Percentiles rank a stretch among this genome's conserved stretches.
These are phyloP conservation scores for Pecten maximus DNA, from an alignment of 2,888 invertebrate species.

Conservation along the genomic window DNA sequence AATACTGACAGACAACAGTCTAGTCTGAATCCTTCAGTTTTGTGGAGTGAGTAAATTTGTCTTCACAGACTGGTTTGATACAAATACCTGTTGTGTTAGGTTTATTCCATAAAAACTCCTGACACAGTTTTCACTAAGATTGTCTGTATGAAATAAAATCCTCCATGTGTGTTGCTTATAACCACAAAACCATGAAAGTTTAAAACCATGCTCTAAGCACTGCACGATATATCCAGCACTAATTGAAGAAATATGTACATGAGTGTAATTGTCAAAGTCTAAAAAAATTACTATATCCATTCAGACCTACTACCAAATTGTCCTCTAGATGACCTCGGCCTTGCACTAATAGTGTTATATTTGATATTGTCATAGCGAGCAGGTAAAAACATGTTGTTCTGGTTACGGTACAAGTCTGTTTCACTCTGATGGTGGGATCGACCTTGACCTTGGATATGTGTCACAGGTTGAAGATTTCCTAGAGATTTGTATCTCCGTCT, in stretches of 20 bases:
- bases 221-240: too few relatives aligned
- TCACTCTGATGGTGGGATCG: slow-evolving; percentile 13
- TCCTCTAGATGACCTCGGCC: background rate
- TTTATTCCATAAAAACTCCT: too few relatives aligned
- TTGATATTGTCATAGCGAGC: background rate
- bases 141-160: too few relatives aligned
- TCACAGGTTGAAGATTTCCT: background rate
- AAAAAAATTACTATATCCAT: background rate
- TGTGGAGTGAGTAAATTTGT: too few relatives aligned
- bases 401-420: slow-evolving; percentile 20
- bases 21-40: too few relatives aligned
- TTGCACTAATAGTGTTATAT: background rate
- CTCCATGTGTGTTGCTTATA: too few relatives aligned
- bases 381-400: background rate
- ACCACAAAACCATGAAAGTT: background rate
- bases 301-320: slow-evolving; percentile 4
- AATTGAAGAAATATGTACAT: background rate
- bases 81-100: background rate
- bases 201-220: too few relatives aligned
- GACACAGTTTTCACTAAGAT: too few relatives aligned
- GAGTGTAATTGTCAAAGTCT: too few relatives aligned
- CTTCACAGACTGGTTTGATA: too few relatives aligned
- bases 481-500: background rate
- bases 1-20: too few relatives aligned
- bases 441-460: background rate